phyloP scores from a whole-genome alignment of 2,113 vertebrate genomes.

The Callipepla squamata region DNA sequence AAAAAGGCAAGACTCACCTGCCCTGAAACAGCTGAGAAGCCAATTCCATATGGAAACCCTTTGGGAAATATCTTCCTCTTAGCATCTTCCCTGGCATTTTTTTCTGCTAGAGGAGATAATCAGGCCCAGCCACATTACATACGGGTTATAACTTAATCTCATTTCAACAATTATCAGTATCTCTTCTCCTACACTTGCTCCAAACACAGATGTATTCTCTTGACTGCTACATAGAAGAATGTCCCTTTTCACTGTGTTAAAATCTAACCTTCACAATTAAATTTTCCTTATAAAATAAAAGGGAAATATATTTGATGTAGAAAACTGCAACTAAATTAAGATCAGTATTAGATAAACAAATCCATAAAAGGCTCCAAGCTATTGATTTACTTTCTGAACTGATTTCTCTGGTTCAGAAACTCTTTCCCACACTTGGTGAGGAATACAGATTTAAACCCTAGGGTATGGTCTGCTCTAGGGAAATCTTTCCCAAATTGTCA shows the following conservation, averaged over 20 bases:
- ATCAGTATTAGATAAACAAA: constrained; percentile 6
- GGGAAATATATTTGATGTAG: not conserved
- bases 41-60: not conserved
- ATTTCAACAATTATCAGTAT: constrained; percentile 23
- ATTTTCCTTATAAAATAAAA: constrained; percentile 39
- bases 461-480: not conserved
- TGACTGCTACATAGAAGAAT: not conserved
- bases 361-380: not conserved
- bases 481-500: not conserved
- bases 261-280: not conserved
- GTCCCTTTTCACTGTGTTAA: not conserved
- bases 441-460: not conserved
- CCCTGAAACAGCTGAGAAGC: not conserved
- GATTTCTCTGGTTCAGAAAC: constrained; percentile 26
- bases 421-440: not conserved
- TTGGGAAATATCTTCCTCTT: not conserved
- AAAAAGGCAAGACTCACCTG: not conserved
- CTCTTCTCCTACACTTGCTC: not conserved
- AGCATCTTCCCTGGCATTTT: not conserved
- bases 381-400: constrained; percentile 47
- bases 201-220: not conserved
- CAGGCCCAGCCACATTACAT: not conserved
- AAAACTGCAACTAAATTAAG: constrained; percentile 37
- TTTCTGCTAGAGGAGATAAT: constrained; percentile 2
- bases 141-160: constrained; percentile 54